Evolutionary conservation across 2,113 vertebrate genomes (phyloP), one percentile per base, ranked within the genome.

Genomic region (Eurypyga helias): DNA sequence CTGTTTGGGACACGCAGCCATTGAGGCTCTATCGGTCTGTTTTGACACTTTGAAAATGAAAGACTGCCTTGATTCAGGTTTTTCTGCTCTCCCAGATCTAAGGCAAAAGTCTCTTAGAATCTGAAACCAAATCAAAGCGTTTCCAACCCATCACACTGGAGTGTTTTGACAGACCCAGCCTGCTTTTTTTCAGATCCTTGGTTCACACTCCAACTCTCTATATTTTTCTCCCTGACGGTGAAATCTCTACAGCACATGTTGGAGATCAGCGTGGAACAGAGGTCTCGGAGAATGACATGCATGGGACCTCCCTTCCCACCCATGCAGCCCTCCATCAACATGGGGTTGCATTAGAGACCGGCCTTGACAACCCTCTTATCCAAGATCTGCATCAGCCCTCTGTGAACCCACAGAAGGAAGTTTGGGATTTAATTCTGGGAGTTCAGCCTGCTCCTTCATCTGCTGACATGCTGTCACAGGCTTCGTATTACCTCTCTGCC

Each of bases 191-290:
- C 43, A n/a, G 31, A 11, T 2, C 9, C 7, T 10, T 9, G 6
- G 41, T 55, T 94, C 52, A 19, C 75, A 72, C 10, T 24, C 90
- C 26, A 65, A 25, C 38, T 2, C 46, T 46, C 46, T 46, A 1
- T 55, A 7, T 58, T 49, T 72, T 45, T 17, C 21, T 57, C 17
- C 18, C 51, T 4, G 11, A 23, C 2, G 8, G 8, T 16, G 57
- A 62, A 75, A 36, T 7, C 29, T 10, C 5, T 31, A 7, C 0
- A 1, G 62, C 1, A 1, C 0, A 0, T 0, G 9, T 10, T 21
- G 43, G 58, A 31, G 17, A 7, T 3, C 0, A 0, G 9, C 0
- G 0, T 23, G 17, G 43, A 46, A 57, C 1, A 8, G n/a, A 11
- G 31, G 36, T 33, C 54, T 26, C 1, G 6, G 31, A 25, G 13